These are phyloP conservation scores for Gasterosteus aculeatus DNA, from an alignment of 2,113 vertebrate genomes.

Conservation along the genomic window DNA sequence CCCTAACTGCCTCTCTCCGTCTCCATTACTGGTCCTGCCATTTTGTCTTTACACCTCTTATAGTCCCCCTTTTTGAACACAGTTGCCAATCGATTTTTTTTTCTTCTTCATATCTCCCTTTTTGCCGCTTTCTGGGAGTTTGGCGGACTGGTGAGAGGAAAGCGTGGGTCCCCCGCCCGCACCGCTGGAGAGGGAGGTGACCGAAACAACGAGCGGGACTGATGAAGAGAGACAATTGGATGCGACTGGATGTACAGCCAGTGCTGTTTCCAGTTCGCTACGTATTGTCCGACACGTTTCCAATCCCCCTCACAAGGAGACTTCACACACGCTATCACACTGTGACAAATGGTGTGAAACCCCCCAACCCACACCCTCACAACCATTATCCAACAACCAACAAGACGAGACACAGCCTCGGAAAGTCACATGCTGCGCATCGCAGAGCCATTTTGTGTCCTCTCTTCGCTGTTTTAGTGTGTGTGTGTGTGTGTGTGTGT, in stretches of 20 bases:
- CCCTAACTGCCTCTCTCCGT: constrained; percentile 33
- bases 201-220: background rate
- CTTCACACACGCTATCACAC: constrained; percentile 11
- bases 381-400: constrained; percentile 10
- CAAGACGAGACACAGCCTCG: background rate
- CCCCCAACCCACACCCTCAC: background rate
- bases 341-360: constrained; percentile 15
- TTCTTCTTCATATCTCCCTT: constrained; percentile 29
- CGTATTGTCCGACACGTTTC: background rate
- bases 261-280: constrained; percentile 10
- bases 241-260: background rate
- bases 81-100: constrained; percentile 54
- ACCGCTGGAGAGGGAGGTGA: background rate
- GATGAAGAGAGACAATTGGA: constrained; percentile 1
- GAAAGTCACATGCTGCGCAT: background rate
- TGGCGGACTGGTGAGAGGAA: constrained; percentile 13
- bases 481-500: constrained; percentile 3
- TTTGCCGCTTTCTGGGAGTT: constrained; percentile 27
- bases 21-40: constrained; percentile 50
- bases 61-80: constrained; percentile 38
- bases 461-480: constrained; percentile 8
- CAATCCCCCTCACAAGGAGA: background rate
- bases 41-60: constrained; percentile 46
- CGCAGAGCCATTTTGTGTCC: constrained; percentile 6
- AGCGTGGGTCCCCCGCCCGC: background rate